phyloP scores from a whole-genome alignment of 2,113 vertebrate genomes.

The Hippotragus niger region DNA sequence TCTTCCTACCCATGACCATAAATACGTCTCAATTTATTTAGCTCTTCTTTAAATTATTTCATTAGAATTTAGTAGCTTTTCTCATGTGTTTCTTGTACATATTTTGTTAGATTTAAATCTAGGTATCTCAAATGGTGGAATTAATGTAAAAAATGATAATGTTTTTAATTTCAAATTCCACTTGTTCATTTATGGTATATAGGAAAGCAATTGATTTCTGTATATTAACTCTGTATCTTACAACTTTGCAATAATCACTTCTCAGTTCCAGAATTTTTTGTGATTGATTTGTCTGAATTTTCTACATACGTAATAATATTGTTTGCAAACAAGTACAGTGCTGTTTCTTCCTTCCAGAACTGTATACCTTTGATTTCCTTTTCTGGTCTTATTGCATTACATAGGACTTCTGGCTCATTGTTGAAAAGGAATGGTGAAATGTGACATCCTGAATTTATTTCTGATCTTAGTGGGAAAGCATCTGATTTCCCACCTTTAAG shows the following conservation, averaged over 20 bases:
- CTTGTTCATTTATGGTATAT: not conserved
- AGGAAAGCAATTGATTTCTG: not conserved
- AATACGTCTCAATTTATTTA: not conserved
- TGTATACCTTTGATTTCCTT: not conserved
- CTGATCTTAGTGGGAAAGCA: not conserved
- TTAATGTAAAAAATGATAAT: not conserved
- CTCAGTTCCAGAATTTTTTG: not conserved
- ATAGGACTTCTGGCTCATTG: not conserved
- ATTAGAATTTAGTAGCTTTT: not conserved
- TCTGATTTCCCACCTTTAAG: not conserved
- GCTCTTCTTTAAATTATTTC: not conserved
- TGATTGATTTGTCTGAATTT: not conserved
- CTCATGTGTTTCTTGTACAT: not conserved
- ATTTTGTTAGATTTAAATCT: not conserved
- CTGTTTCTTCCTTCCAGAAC: not conserved
- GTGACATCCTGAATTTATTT: not conserved
- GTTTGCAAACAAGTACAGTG: not conserved
- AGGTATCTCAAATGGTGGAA: not conserved
- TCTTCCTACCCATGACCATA: not conserved
- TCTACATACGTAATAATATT: not conserved
- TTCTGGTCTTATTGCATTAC: not conserved
- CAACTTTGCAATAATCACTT: not conserved
- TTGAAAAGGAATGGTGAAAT: not conserved
- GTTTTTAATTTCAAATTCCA: not conserved
- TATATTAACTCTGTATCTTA: not conserved